Conservation (phyloP, 2,888 invertebrate species). For the Adelognathus sp. region DNA sequence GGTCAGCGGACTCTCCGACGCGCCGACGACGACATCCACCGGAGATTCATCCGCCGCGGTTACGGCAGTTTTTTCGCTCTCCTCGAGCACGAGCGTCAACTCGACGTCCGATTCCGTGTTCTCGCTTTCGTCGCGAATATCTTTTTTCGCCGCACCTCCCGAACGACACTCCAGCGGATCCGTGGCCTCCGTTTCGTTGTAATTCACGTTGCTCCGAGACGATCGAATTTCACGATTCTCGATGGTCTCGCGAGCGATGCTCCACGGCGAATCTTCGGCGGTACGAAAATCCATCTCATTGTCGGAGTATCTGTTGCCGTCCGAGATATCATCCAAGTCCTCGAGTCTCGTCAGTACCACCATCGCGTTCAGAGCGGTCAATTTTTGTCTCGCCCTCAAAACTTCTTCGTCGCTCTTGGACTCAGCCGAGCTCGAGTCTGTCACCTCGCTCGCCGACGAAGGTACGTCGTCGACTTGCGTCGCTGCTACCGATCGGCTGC, state of each 20-base stretch:
- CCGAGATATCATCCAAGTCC: constrained; percentile 23
- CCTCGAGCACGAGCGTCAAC: constrained; percentile 12
- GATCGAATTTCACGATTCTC: neutral
- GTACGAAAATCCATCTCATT: neutral
- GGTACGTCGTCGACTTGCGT: neutral
- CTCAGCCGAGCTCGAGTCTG: neutral
- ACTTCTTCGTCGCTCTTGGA: neutral
- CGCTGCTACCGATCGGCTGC: neutral
- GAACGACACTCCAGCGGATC: constrained; percentile 3
- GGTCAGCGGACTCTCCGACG: neutral
- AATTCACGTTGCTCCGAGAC: neutral
- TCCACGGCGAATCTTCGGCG: neutral
- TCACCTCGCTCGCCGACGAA: neutral
- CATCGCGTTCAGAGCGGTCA: constrained; percentile 43
- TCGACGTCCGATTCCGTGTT: constrained; percentile 20
- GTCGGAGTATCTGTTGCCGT: neutral
- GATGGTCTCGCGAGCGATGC: too few species aligned
- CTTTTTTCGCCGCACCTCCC: neutral
- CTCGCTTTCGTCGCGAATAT: neutral
- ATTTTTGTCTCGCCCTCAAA: constrained; percentile 1
- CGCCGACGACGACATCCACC: neutral
- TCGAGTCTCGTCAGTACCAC: constrained; percentile 55
- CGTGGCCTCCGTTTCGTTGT: neutral
- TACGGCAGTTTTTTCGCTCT: neutral
- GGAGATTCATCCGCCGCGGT: neutral